Conservation (phyloP, 2,888 invertebrate species). For the Cyrtodaria siliqua region DNA sequence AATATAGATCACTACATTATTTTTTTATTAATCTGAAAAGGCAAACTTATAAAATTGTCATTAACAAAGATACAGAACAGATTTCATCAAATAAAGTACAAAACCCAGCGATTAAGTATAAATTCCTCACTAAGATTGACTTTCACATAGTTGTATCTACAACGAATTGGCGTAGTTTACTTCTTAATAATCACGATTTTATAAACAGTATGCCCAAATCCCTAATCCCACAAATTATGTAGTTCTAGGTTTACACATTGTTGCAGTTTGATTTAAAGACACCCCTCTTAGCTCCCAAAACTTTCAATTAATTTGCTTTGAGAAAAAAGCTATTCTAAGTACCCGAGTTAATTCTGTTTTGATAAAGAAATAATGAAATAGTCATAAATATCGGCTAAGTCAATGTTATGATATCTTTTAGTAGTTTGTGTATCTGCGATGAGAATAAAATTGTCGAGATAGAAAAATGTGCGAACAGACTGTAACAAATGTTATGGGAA, state of each 20-base stretch:
- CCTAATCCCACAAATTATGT: constrained; percentile 12
- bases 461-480: constrained; percentile 15
- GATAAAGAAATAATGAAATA: constrained; percentile 16
- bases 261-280: constrained; percentile 10
- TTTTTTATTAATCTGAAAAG: too few relatives aligned
- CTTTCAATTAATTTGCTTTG: constrained; percentile 22
- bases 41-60: background rate
- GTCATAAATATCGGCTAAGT: constrained; percentile 25
- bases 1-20: background rate
- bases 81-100: background rate
- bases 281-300: constrained; percentile 24
- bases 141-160: background rate
- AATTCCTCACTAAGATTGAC: background rate
- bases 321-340: constrained; percentile 22
- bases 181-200: constrained; percentile 8
- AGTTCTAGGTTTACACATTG: constrained; percentile 18
- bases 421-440: constrained; percentile 8
- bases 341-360: constrained; percentile 26
- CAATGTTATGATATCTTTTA: constrained; percentile 29
- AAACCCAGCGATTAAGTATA: background rate
- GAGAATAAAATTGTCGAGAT: constrained; percentile 31
- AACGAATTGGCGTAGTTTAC: constrained; percentile 17
- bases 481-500: constrained; percentile 3
- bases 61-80: too few relatives aligned
- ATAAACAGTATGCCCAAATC: background rate